phyloP scores from a whole-genome alignment of 2,888 invertebrate species.

The Penaeus monodon region DNA sequence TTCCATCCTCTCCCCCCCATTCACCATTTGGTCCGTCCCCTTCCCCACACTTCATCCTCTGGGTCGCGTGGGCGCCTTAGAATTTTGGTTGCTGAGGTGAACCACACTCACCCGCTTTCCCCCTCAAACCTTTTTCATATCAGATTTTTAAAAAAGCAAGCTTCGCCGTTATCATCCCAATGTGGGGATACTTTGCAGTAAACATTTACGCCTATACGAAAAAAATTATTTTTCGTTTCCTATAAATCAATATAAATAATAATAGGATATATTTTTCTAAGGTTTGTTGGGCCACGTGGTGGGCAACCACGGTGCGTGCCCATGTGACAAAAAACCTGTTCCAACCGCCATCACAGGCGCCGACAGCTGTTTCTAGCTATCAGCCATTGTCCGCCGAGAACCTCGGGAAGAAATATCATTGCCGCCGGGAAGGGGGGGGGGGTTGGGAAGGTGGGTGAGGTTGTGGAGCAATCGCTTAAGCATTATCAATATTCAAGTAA shows the following conservation, averaged over 20 bases:
- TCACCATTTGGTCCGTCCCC: background rate
- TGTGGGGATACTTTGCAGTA: too few species aligned
- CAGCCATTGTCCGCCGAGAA: slow-evolving; percentile 33
- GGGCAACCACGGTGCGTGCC: slow-evolving; percentile 53
- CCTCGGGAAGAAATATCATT: slow-evolving; percentile 52
- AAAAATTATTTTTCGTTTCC: too few species aligned
- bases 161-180: background rate
- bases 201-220: too few species aligned
- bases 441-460: background rate
- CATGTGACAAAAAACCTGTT: slow-evolving; percentile 65
- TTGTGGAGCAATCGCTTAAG: background rate
- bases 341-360: slow-evolving; percentile 64
- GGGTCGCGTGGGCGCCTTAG: slow-evolving; percentile 51
- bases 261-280: too few species aligned
- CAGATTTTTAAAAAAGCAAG: background rate
- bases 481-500: background rate
- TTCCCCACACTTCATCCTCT: slow-evolving; percentile 38
- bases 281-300: slow-evolving; percentile 52
- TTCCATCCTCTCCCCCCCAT: background rate
- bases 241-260: too few species aligned
- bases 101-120: slow-evolving; percentile 5
- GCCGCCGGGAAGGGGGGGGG: slow-evolving; percentile 32
- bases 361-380: slow-evolving; percentile 55
- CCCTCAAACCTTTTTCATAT: background rate
- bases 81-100: background rate